Conservation (phyloP, 1,140 invertebrate species). For the Yoshiicerus persimilis region DNA sequence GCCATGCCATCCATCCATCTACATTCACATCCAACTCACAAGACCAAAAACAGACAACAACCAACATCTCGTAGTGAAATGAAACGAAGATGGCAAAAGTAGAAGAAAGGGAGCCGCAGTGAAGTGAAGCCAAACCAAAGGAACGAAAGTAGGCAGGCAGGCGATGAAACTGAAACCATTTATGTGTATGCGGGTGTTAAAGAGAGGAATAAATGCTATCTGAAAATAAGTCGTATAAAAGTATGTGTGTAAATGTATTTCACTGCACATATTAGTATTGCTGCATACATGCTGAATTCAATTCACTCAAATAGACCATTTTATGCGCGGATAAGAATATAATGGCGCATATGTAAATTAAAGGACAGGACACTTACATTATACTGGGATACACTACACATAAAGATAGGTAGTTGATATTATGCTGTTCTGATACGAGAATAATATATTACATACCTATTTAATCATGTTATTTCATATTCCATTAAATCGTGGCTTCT, state of each 20-base stretch:
- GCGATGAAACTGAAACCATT: constrained; percentile 17
- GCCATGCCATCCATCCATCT: constrained; percentile 17
- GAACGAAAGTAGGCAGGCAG: background rate
- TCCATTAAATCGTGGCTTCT: background rate
- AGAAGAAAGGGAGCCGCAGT: background rate
- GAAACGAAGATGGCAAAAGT: background rate
- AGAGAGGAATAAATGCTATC: constrained; percentile 14
- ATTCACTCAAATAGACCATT: background rate
- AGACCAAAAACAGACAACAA: constrained; percentile 8
- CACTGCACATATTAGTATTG: background rate
- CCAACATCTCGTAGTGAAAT: background rate
- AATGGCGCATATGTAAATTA: background rate
- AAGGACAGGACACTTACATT: background rate
- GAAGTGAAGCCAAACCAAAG: background rate
- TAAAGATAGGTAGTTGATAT: background rate
- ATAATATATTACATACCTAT: background rate
- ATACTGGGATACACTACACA: background rate
- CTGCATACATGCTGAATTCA: background rate
- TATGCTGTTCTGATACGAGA: background rate
- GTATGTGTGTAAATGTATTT: background rate
- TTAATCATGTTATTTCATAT: background rate
- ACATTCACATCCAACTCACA: background rate
- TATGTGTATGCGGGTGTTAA: constrained; percentile 16
- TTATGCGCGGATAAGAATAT: too few relatives aligned
- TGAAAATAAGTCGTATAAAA: constrained; percentile 9